A percentile compares a stretch with the other conserved stretches of the same genome.
Conservation (phyloP, 2,888 invertebrate genomes). For the Heliconius ethilla region DNA sequence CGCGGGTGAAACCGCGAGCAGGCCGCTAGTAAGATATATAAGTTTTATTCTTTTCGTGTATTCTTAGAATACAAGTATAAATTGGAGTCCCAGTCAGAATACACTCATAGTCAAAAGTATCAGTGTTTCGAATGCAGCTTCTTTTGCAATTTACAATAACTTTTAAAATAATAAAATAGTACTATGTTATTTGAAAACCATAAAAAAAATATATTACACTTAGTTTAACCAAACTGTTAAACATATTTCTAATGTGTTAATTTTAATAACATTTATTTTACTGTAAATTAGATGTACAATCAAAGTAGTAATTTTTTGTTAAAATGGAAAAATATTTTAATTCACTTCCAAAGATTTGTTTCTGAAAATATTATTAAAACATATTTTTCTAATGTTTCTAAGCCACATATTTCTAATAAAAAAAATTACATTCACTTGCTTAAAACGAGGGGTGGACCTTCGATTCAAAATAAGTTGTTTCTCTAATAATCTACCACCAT, state of each 20-base stretch:
- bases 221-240: no score
- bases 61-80: no score
- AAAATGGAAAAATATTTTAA: no score
- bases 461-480: neutral
- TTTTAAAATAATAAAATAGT: neutral
- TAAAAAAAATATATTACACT: neutral
- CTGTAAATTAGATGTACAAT: neutral
- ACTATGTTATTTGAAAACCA: neutral
- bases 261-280: neutral
- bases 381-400: neutral
- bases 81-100: no score
- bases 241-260: no score
- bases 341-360: neutral
- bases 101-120: neutral
- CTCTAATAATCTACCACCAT: neutral
- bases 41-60: no score
- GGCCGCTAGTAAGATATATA: no score
- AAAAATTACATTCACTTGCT: neutral
- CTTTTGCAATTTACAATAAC: no score
- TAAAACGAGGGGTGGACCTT: neutral
- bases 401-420: neutral
- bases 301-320: no score
- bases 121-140: no score
- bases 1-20: no score
- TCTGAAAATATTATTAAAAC: neutral